Conservation (phyloP, 2,797 vertebrate species). For the Hafferia zeledoni region DNA sequence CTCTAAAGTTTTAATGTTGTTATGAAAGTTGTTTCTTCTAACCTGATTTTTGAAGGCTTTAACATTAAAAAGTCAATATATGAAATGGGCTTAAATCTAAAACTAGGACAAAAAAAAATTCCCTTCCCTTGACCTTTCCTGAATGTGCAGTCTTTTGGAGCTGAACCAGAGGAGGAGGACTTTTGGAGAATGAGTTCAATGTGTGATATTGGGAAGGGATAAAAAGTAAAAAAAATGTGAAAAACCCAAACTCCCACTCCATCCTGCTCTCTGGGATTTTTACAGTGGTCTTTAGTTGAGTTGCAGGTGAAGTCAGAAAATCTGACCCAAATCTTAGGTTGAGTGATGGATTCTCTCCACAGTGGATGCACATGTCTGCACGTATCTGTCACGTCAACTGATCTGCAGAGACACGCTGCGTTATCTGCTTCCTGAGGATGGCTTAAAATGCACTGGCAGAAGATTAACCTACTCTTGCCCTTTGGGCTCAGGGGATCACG, state of each 20-base stretch:
- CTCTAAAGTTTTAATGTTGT: not conserved
- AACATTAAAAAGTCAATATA: not conserved
- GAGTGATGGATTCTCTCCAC: not conserved
- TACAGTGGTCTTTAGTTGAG: not conserved
- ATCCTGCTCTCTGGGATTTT: accelerated
- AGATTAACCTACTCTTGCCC: not conserved
- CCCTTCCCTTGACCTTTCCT: not conserved
- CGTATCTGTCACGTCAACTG: not conserved
- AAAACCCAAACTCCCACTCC: not conserved
- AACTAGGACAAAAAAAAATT: not conserved
- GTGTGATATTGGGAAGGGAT: not conserved
- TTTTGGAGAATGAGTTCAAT: not conserved
- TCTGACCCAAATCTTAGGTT: not conserved
- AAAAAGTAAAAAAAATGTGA: not conserved
- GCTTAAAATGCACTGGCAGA: slow-evolving; percentile 13
- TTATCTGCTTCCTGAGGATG: slow-evolving; percentile 5
- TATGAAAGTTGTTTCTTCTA: not conserved
- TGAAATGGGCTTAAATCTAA: not conserved
- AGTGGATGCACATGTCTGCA: slow-evolving; percentile 18
- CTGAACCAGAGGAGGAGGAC: not conserved
- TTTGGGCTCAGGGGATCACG: not conserved
- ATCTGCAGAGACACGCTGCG: not conserved
- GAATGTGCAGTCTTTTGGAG: not conserved
- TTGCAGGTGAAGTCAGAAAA: slow-evolving; percentile 3
- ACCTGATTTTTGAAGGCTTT: not conserved